phyloP scores from a whole-genome alignment of 2,888 invertebrate genomes.

The Cryptocephalus moraei region DNA sequence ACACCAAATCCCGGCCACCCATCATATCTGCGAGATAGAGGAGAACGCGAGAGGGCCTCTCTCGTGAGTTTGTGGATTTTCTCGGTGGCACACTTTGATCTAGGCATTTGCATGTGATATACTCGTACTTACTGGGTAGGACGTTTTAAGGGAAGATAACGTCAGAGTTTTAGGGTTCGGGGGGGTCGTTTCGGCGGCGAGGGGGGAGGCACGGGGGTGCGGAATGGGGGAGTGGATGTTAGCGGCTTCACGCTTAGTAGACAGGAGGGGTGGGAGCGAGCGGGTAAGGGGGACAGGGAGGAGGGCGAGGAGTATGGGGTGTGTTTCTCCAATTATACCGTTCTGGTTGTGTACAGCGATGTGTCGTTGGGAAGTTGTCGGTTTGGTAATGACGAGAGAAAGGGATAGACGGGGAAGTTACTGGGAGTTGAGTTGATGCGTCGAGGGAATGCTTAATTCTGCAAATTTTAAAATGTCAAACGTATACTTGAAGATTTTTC shows the following conservation, averaged over 20 bases:
- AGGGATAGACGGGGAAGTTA: too few species aligned
- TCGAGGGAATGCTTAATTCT: too few species aligned
- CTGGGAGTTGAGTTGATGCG: too few species aligned
- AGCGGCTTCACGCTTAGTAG: neutral
- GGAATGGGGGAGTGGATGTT: neutral
- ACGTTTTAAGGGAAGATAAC: neutral
- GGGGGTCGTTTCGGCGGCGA: neutral
- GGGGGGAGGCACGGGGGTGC: too few species aligned
- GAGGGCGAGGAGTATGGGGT: neutral
- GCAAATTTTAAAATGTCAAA: too few species aligned
- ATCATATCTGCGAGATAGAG: neutral
- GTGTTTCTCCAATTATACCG: neutral
- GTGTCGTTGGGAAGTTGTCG: neutral
- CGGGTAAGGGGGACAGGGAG: too few species aligned
- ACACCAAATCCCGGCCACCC: neutral
- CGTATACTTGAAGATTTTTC: too few species aligned
- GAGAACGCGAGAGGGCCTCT: neutral
- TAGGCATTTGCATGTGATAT: constrained; percentile 30
- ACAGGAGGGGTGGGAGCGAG: too few species aligned
- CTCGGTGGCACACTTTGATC: constrained; percentile 23
- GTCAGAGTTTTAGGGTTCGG: neutral
- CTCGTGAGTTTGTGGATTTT: constrained; percentile 16
- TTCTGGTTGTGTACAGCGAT: neutral
- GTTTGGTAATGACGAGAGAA: too few species aligned
- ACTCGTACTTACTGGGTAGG: constrained; percentile 14